These are phyloP conservation scores for Propithecus deckenii DNA, from an alignment of 2,797 vertebrate species.

Conservation along the genomic window DNA sequence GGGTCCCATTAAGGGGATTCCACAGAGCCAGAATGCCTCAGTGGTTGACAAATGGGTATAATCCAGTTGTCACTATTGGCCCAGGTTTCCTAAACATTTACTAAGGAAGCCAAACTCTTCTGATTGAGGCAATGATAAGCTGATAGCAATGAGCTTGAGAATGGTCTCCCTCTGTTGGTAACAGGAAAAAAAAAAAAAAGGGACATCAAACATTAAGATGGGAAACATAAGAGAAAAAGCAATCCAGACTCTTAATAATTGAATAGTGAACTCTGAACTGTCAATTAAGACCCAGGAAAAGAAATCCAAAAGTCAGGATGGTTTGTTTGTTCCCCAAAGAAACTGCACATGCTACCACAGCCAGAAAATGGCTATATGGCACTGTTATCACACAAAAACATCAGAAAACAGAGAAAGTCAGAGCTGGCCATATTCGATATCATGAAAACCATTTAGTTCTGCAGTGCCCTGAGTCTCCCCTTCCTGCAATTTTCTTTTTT, in stretches of 20 bases:
- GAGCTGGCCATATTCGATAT: neutral
- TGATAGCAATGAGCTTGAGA: neutral
- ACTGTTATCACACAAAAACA: neutral
- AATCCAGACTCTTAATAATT: neutral
- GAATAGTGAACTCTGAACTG: neutral
- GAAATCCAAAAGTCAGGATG: neutral
- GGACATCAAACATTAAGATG: neutral
- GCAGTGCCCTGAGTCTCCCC: neutral
- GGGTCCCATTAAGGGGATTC: neutral
- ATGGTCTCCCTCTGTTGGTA: neutral
- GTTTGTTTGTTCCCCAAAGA: neutral
- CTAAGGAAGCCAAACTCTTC: neutral
- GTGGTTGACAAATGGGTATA: neutral
- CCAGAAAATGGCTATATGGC: neutral
- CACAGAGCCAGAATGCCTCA: neutral
- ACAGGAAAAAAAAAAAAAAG: neutral
- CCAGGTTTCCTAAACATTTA: neutral
- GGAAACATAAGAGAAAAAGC: neutral
- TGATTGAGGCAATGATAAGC: neutral
- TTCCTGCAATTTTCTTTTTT: neutral
- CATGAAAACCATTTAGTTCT: neutral
- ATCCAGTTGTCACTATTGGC: neutral
- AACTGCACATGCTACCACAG: neutral
- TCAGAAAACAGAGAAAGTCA: neutral
- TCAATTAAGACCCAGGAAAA: conserved; percentile 8